Conservation (phyloP, 2,797 vertebrate genomes). For the Myotis planiceps region DNA sequence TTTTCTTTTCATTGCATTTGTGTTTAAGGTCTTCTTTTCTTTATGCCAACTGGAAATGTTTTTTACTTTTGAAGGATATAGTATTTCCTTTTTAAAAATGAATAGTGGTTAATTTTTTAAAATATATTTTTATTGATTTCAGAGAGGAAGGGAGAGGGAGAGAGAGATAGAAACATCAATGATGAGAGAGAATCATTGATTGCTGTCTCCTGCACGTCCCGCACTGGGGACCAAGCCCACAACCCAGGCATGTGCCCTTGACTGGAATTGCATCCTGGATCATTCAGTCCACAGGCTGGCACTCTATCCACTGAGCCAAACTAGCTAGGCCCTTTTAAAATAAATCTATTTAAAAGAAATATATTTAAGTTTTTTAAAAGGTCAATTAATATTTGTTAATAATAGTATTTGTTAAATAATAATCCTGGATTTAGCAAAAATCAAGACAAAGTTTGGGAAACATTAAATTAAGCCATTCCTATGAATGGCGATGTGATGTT, state of each 20-base stretch:
- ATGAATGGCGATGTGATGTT: neutral
- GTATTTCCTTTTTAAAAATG: neutral
- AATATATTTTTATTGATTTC: no score
- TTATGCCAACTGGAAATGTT: slow-evolving; percentile 14
- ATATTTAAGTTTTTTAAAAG: neutral
- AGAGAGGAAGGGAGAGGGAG: no score
- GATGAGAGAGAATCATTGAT: no score
- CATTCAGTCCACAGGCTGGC: no score
- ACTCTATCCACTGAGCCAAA: no score
- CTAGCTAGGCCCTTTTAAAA: slow-evolving; percentile 4
- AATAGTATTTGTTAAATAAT: neutral
- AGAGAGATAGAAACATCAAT: no score
- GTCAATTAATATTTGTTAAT: neutral
- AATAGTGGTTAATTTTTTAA: no score
- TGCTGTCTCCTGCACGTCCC: no score
- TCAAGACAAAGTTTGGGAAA: neutral
- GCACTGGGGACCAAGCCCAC: no score
- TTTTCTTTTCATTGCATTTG: slow-evolving; percentile 1
- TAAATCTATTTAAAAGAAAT: neutral
- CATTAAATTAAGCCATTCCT: neutral
- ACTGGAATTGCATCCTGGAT: no score
- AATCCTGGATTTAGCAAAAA: neutral
- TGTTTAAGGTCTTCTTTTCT: neutral
- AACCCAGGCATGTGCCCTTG: no score
- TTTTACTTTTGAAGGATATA: neutral